Base-by-base conservation (phyloP, 2,113 vertebrate species). In the Poeciliopsis retropinna region DNA sequence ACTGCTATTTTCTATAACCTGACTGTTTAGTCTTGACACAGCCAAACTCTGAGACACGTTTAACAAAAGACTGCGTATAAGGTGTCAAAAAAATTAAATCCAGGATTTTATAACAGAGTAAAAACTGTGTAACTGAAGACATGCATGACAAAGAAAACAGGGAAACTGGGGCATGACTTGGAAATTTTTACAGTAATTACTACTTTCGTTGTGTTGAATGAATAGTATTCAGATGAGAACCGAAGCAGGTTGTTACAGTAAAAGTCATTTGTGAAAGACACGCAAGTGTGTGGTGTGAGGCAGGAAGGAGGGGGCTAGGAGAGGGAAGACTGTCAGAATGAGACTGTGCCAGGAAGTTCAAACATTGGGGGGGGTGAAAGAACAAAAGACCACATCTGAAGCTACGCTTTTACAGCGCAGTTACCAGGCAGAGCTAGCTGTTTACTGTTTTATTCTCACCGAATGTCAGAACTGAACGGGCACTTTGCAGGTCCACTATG, bases 121-220 rank as follows among this genome's bases (percentile, higher is more conserved):
- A 28, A 34, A 34, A 75, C 25, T 15, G 9, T 15, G 9, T 70
- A 76, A 76, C 32, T 67, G 17, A 62, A 79, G 70, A 76, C 9
- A 3, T 37, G 47, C 17, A 62, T 73, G 70, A 76, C 6, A 2
- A 34, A 54, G 61, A n/a, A 66, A 27, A 34, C 0, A 2, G 5
- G 15, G 68, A 57, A 85, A 81, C 22, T 22, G 10, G 25, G 47
- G 10, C 10, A 27, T 3, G 62, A 73, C 37, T 64, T 6, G 8
- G 11, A 67, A 28, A 22, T 30, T 25, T 25, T 70, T 62, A 32
- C 10, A n/a, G 27, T 44, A 44, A 76, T 67, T 37, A 41, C 30
- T 27, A 62, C 39, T 17, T 65, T 64, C 63, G 44, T 69, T 19
- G 12, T 3, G 4, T 10, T 25, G 29, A 22, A 30, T 29, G 9